These are phyloP conservation scores for Lydus trimaculatus DNA, from an alignment of 2,888 invertebrate species.

Conservation along the genomic window DNA sequence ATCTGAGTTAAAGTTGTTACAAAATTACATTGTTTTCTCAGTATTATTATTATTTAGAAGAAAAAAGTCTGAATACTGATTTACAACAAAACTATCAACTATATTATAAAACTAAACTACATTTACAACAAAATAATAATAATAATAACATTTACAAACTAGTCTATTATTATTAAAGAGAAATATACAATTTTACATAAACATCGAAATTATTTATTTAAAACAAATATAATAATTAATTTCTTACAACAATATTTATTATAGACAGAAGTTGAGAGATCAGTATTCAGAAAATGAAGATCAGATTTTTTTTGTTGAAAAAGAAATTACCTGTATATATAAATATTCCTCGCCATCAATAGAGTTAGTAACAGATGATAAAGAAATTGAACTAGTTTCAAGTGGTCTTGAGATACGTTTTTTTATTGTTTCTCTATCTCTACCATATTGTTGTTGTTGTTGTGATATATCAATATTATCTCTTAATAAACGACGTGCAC, in stretches of 20 bases:
- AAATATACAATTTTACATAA: neutral
- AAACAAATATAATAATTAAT: neutral
- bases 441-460: conserved; percentile 51
- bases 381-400: conserved; percentile 54
- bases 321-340: conserved; percentile 59
- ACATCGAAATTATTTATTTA: neutral
- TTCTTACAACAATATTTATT: neutral
- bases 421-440: conserved; percentile 59
- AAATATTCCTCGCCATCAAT: conserved; percentile 59
- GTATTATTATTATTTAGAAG: neutral
- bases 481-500: conserved; percentile 62
- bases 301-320: neutral
- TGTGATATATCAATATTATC: conserved; percentile 59
- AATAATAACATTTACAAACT: neutral
- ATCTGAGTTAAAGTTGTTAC: neutral
- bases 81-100: conserved; percentile 3
- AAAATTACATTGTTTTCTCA: neutral
- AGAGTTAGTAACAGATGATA: conserved; percentile 53
- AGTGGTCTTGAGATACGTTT: conserved; percentile 62
- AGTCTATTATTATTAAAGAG: neutral
- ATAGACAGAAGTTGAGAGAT: conserved; percentile 18
- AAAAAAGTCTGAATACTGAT: conserved; percentile 3
- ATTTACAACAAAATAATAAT: too few species aligned
- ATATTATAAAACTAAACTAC: neutral
- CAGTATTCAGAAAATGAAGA: conserved; percentile 28